These are phyloP conservation scores for Nymphalis c-album DNA, from an alignment of 2,888 invertebrate genomes.

Conservation along the genomic window DNA sequence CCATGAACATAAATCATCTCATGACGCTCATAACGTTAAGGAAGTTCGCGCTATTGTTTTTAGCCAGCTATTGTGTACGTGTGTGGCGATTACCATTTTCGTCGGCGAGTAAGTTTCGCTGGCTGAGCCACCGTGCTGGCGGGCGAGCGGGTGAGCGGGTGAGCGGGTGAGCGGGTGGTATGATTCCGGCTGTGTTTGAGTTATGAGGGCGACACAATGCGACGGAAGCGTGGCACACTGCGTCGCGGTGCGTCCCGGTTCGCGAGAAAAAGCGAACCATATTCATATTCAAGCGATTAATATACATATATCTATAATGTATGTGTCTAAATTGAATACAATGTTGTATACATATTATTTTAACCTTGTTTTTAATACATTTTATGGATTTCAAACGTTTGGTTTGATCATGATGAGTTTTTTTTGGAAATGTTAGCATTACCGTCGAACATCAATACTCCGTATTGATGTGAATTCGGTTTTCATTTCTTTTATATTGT, in stretches of 20 bases:
- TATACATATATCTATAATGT: background rate
- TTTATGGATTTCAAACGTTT: no score
- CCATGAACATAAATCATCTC: slow-evolving; percentile 9
- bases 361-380: no score
- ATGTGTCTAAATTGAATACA: background rate
- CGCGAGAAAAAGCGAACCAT: slow-evolving; percentile 10
- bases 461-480: no score
- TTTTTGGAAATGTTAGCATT: no score
- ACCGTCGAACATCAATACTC: no score
- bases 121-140: slow-evolving; percentile 7
- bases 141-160: background rate
- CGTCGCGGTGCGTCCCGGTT: slow-evolving; percentile 9
- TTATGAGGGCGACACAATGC: slow-evolving; percentile 27
- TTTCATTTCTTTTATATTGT: no score
- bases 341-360: background rate
- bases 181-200: slow-evolving; percentile 23
- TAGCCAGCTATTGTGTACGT: slow-evolving; percentile 26
- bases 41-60: slow-evolving; percentile 30
- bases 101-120: slow-evolving; percentile 15
- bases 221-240: slow-evolving; percentile 18
- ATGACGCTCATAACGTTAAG: slow-evolving; percentile 24
- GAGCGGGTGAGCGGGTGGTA: slow-evolving; percentile 3
- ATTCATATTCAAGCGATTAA: background rate
- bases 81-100: slow-evolving; percentile 28
- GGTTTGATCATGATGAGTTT: no score